Evolutionary conservation across 2,888 invertebrate species (phyloP).

Genomic region (Sinhomidia bicolor): DNA sequence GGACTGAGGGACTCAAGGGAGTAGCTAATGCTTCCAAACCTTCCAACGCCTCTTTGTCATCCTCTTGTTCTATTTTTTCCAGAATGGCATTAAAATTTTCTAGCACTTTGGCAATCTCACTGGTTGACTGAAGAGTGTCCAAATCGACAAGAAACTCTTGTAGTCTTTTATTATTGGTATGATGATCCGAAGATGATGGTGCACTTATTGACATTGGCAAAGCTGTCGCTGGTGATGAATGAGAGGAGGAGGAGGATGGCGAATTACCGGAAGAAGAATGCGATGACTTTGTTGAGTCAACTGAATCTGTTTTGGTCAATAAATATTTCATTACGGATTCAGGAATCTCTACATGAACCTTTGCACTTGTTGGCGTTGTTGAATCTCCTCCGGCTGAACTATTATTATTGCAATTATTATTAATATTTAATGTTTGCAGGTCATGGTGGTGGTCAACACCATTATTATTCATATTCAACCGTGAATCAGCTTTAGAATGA

Average conservation of each 20-base stretch:
- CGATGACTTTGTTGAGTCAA: slow-evolving; percentile 62
- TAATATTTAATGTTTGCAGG: slow-evolving; percentile 33
- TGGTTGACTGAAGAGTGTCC: slow-evolving; percentile 73
- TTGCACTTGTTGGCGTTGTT: slow-evolving; percentile 48
- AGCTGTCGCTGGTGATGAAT: not conserved
- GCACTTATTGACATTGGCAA: slow-evolving; percentile 8
- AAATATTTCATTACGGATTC: slow-evolving; percentile 71
- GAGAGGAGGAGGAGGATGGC: slow-evolving; percentile 42
- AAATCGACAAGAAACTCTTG: slow-evolving; percentile 73
- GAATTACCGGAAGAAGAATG: slow-evolving; percentile 58
- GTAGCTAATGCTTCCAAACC: slow-evolving; percentile 57
- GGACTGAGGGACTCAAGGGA: slow-evolving; percentile 57
- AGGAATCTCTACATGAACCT: slow-evolving; percentile 69
- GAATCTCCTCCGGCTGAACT: slow-evolving; percentile 65
- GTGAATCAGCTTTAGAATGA: slow-evolving; percentile 18
- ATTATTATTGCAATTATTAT: not conserved
- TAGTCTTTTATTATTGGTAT: slow-evolving; percentile 53
- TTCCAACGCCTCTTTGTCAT: slow-evolving; percentile 60
- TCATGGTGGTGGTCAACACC: slow-evolving; percentile 31
- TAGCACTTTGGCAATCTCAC: slow-evolving; percentile 76
- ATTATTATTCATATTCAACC: not conserved
- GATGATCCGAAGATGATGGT: slow-evolving; percentile 35
- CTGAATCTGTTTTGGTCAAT: slow-evolving; percentile 65
- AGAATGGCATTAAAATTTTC: slow-evolving; percentile 77
- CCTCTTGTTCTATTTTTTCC: slow-evolving; percentile 72